phyloP scores from a whole-genome alignment of 2,113 vertebrate species.

The Antigone vipio region DNA sequence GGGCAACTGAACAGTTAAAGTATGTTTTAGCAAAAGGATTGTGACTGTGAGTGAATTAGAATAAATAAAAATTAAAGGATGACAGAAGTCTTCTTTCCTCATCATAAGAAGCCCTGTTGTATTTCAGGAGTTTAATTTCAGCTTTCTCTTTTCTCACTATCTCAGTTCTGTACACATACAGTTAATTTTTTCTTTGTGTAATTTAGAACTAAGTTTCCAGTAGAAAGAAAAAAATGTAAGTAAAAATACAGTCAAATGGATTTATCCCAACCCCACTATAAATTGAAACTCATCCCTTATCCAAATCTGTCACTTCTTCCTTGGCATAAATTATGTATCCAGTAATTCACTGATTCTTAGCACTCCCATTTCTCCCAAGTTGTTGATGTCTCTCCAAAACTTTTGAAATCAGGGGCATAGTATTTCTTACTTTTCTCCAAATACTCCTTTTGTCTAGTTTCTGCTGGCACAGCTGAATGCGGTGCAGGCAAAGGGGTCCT shows the following conservation, averaged over 20 bases:
- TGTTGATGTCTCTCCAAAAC: constrained; percentile 10
- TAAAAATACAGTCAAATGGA: constrained; percentile 3
- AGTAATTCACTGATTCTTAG: constrained; percentile 10
- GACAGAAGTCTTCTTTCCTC: background rate
- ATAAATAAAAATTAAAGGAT: background rate
- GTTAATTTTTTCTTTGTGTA: constrained; percentile 14
- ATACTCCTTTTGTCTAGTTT: background rate
- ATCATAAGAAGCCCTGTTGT: background rate
- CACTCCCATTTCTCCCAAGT: background rate
- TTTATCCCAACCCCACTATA: constrained; percentile 11
- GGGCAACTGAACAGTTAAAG: background rate
- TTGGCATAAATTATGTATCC: background rate
- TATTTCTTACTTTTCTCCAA: constrained; percentile 7
- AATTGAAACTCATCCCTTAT: constrained; percentile 40
- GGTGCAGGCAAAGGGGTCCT: background rate
- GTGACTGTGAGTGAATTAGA: background rate
- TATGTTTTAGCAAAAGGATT: background rate
- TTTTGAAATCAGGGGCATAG: background rate
- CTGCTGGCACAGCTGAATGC: background rate
- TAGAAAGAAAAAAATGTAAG: constrained; percentile 2
- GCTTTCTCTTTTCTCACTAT: background rate
- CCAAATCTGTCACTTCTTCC: constrained; percentile 50
- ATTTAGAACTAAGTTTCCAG: constrained; percentile 24
- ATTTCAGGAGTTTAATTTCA: background rate
- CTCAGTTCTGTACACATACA: background rate